Base-by-base conservation (phyloP, 2,113 vertebrate species). In the Heterotis niloticus region DNA sequence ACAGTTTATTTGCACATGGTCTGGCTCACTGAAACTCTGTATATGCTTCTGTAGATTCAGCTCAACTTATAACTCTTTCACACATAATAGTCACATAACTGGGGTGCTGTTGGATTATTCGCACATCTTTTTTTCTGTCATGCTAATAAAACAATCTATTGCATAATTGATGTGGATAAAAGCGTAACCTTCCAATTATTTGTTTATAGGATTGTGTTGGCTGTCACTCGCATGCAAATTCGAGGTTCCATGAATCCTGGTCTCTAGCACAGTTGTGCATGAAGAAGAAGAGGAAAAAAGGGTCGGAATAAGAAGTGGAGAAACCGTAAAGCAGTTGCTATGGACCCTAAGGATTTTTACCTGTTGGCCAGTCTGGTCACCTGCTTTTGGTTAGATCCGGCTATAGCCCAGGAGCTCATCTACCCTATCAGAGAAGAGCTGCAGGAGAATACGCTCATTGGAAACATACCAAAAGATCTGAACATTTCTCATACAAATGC, bases 321-420 rank as follows among this genome's bases (percentile, higher is more conserved):
- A 90, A 90, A 92, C 91, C 86, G 90, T 86, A 90, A 90, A 92
- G 90, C 88, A 89, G 91, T 90, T 92, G 93, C 92, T 92, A 99
- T 99, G 98, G 95, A 98, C 96, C 94, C 98, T 92, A 98, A 95
- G 92, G 94, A 98, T 94, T 98, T 98, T 96, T 99, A 98, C 95
- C 94, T 99, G 94, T 94, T 98, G 94, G 94, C 95, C 4, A 92
- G 95, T 86, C 91, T 98, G 85, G 93, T 96, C 86, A 95, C 97
- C 91, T 98, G 96, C 93, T 92, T 98, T 88, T 97, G 95, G 91
- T 91, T 98, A 86, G 98, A 98, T 93, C 98, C 97, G 62, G 94
- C 96, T 85, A 89, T 98, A 89, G 96, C 98, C 88, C 96, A 99
- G 94, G 98, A 99, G 93, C 94, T 99, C 83, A 98, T 97, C 91